A percentile compares a stretch with the other conserved stretches of the same genome.
These are phyloP conservation scores for Lepidothrix coronata DNA, from an alignment of 2,113 vertebrate species.

Conservation along the genomic window DNA sequence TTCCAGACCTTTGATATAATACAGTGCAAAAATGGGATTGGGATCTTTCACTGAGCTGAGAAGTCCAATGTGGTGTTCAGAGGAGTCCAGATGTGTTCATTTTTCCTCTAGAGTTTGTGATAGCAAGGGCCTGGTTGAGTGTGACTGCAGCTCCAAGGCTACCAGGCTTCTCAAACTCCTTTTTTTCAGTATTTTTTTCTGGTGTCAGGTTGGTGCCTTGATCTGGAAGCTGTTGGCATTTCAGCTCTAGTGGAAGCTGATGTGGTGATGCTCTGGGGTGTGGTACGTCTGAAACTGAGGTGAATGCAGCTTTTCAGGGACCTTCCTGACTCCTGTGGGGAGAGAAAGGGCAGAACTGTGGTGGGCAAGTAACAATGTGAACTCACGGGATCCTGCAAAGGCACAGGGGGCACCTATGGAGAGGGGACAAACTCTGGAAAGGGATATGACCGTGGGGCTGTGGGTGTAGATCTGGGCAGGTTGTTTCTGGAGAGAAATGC, in stretches of 20 bases:
- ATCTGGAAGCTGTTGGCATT: neutral
- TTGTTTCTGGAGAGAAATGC: fast-evolving
- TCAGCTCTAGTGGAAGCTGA: neutral
- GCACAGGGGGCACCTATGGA: fast-evolving
- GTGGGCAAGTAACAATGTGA: fast-evolving
- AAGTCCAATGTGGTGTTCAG: fast-evolving
- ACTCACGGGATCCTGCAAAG: neutral
- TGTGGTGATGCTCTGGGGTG: neutral
- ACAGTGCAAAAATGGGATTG: neutral
- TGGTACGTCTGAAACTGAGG: neutral
- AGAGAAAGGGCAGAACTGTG: neutral
- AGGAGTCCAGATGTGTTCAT: fast-evolving
- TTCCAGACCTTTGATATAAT: neutral
- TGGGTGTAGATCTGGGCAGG: neutral
- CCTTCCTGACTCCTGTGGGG: fast-evolving
- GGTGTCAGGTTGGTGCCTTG: neutral
- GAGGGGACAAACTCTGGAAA: neutral
- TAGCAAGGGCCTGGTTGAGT: neutral
- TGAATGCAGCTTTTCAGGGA: too few species aligned
- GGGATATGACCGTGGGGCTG: fast-evolving
- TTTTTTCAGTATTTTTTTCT: neutral
- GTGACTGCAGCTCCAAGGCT: fast-evolving
- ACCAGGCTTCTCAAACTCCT: too few species aligned
- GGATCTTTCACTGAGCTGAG: neutral
- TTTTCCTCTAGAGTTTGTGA: neutral